Conservation (phyloP, 2,113 vertebrate species). For the Alouatta palliata region DNA sequence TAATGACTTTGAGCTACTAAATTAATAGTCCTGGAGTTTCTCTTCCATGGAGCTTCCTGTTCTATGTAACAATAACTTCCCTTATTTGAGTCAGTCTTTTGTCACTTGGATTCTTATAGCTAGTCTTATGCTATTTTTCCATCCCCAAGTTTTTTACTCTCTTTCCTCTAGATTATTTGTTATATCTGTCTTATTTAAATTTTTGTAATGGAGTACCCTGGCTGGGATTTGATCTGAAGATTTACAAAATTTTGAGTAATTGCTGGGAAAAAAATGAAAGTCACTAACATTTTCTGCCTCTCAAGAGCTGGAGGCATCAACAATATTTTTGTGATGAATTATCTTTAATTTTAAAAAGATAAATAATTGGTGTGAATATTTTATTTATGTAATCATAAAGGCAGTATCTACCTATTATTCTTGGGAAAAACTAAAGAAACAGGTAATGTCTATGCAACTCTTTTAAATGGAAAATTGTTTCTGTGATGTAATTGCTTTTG, state of each 20-base stretch:
- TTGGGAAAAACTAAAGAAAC: neutral
- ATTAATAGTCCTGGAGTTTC: neutral
- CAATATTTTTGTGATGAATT: neutral
- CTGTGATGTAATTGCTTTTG: neutral
- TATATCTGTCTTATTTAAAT: neutral
- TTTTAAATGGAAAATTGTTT: conserved; percentile 18
- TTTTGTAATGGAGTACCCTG: neutral
- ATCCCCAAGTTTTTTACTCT: neutral
- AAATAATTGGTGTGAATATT: neutral
- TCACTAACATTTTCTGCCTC: neutral
- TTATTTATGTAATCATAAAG: neutral
- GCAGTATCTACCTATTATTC: neutral
- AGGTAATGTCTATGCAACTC: neutral
- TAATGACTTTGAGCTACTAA: neutral
- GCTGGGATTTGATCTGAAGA: neutral
- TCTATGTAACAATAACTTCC: neutral
- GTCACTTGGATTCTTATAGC: neutral
- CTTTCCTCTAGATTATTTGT: neutral
- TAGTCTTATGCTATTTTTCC: neutral
- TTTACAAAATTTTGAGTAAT: neutral
- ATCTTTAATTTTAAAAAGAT: neutral
- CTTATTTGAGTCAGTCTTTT: neutral
- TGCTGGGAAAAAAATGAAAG: neutral
- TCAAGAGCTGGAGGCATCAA: neutral
- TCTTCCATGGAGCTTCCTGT: neutral